phyloP scores from a whole-genome alignment of 2,113 vertebrate genomes.

The Diadophis punctatus region DNA sequence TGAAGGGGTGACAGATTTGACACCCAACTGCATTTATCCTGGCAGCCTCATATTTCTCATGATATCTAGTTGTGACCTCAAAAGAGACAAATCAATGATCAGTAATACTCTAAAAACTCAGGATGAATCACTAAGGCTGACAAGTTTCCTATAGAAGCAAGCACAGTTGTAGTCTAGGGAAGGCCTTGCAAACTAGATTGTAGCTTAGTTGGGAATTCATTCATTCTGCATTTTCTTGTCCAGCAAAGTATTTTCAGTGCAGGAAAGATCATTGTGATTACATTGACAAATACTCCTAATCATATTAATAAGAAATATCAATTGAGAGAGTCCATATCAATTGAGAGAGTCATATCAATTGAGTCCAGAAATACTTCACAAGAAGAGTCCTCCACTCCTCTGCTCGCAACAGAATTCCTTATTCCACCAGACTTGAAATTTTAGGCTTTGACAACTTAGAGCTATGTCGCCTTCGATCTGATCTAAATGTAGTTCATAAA shows the following conservation, averaged over 20 bases:
- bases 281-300: conserved; percentile 59
- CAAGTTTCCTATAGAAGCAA: neutral
- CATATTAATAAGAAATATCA: conserved; percentile 52
- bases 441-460: too few species aligned
- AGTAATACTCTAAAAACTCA: neutral
- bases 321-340: too few species aligned
- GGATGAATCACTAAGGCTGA: neutral
- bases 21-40: neutral
- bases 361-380: too few species aligned
- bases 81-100: neutral
- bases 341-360: too few species aligned
- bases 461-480: too few species aligned
- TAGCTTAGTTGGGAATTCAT: neutral
- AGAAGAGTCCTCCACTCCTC: too few species aligned
- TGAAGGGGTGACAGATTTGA: neutral
- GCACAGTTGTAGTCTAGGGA: neutral
- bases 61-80: neutral
- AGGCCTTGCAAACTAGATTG: neutral
- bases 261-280: conserved; percentile 50
- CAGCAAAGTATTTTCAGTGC: neutral
- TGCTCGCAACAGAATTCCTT: too few species aligned
- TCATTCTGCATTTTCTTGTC: conserved; percentile 22
- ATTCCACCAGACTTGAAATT: too few species aligned
- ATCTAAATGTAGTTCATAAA: too few species aligned
- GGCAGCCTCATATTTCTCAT: neutral